Evolutionary conservation across 2,888 invertebrate species (phyloP).

Genomic region (Lamproptera curius): DNA sequence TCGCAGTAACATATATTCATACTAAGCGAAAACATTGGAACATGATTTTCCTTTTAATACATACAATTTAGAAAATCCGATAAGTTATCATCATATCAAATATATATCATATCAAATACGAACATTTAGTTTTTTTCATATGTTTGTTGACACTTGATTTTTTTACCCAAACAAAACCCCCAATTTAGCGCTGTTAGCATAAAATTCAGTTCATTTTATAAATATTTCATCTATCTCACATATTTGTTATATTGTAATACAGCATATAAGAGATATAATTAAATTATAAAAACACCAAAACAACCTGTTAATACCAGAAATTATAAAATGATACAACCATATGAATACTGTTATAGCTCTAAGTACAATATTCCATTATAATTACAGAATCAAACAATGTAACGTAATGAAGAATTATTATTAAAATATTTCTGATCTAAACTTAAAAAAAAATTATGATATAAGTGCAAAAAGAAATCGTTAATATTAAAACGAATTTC

Average conservation of each 20-base stretch:
- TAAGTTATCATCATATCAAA: too few relatives aligned
- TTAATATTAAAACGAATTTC: neutral
- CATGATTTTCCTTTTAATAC: neutral
- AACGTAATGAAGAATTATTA: neutral
- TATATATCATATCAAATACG: too few relatives aligned
- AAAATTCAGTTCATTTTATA: conserved; percentile 4
- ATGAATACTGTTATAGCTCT: conserved; percentile 11
- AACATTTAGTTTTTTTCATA: neutral
- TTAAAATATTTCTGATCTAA: conserved; percentile 1
- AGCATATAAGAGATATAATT: neutral
- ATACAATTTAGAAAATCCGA: too few relatives aligned
- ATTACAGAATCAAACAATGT: conserved; percentile 1
- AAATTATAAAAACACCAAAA: neutral
- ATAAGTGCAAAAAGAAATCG: conserved; percentile 7
- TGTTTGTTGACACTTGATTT: neutral
- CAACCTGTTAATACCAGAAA: conserved; percentile 1
- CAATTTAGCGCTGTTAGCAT: neutral
- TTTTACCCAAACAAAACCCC: neutral
- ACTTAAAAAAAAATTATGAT: conserved; percentile 7
- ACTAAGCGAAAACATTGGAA: neutral
- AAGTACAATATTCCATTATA: conserved; percentile 12
- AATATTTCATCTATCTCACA: conserved; percentile 4
- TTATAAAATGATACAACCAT: neutral
- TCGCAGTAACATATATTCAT: neutral
- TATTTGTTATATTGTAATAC: conserved; percentile 1